phyloP scores from a whole-genome alignment of 92 coral and sea anemone species.

The Micromussa lordhowensis region DNA sequence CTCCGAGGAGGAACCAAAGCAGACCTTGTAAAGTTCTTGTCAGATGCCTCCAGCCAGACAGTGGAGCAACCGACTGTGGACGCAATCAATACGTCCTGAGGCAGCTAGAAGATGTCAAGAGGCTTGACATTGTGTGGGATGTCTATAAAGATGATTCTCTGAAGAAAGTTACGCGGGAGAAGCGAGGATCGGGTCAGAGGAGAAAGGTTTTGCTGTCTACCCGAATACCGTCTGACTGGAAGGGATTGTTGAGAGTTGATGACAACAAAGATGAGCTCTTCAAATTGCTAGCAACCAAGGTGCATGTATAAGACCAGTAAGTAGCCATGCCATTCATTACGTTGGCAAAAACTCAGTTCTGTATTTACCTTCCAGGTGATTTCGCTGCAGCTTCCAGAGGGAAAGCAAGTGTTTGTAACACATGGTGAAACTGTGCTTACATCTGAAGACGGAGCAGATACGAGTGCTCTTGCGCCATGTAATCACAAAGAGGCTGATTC shows the following conservation, averaged over 20 bases:
- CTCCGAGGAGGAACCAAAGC: conserved; percentile 73
- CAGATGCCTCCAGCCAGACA: conserved; percentile 8
- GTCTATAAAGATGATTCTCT: conserved; percentile 63
- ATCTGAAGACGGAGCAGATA: conserved; percentile 28
- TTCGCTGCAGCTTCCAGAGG: conserved; percentile 53
- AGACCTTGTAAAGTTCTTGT: conserved; percentile 67
- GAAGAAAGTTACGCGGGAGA: conserved; percentile 62
- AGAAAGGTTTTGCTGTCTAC: conserved; percentile 56
- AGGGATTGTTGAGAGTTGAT: conserved; percentile 63
- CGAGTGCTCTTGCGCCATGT: conserved; percentile 41
- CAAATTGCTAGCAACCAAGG: conserved; percentile 46
- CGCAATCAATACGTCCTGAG: conserved; percentile 52
- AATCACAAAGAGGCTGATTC: conserved; percentile 73
- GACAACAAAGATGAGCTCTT: conserved; percentile 75
- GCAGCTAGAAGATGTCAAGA: conserved; percentile 56
- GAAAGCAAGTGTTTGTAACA: conserved; percentile 52
- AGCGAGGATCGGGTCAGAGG: conserved; percentile 74
- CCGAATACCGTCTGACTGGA: conserved; percentile 74
- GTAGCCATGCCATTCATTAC: conserved; percentile 2
- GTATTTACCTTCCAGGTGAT: conserved; percentile 37
- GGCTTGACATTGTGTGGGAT: conserved; percentile 73
- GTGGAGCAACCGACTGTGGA: conserved; percentile 36
- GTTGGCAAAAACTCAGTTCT: neutral
- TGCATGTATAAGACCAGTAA: conserved; percentile 3
- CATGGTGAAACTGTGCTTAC: conserved; percentile 37